phyloP scores from a whole-genome alignment of 2,888 invertebrate genomes.

The Hirtodrosophila confusa region DNA sequence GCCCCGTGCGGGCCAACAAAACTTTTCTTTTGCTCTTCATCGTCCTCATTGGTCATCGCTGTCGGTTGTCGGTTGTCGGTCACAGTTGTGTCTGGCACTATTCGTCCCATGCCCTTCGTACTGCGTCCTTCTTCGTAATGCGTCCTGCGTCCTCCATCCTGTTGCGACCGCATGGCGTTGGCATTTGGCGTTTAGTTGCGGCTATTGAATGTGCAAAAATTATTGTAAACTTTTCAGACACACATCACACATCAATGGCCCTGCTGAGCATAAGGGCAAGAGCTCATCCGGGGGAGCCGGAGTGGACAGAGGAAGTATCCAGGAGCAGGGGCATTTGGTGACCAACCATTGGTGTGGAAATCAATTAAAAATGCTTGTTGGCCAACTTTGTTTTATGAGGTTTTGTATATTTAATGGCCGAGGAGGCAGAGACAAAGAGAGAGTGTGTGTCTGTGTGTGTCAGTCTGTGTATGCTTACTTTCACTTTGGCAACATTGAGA shows the following conservation, averaged over 20 bases:
- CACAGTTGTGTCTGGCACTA: slow-evolving; percentile 69
- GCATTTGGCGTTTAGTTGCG: slow-evolving; percentile 78
- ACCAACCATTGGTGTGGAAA: slow-evolving; percentile 61
- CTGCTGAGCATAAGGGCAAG: slow-evolving; percentile 28
- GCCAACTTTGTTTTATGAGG: slow-evolving; percentile 69
- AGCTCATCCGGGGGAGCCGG: neutral
- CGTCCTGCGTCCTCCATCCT: slow-evolving; percentile 4
- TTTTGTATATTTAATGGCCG: slow-evolving; percentile 61
- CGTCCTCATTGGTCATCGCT: slow-evolving; percentile 59
- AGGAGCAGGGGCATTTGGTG: slow-evolving; percentile 15
- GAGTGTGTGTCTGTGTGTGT: neutral
- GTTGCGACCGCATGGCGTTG: slow-evolving; percentile 54
- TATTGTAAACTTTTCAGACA: slow-evolving; percentile 81
- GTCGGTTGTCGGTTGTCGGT: slow-evolving; percentile 58
- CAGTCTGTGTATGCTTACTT: slow-evolving; percentile 33
- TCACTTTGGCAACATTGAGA: slow-evolving; percentile 37
- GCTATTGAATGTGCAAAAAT: slow-evolving; percentile 77
- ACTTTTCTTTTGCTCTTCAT: slow-evolving; percentile 59
- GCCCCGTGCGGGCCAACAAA: slow-evolving; percentile 42
- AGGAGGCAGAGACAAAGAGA: slow-evolving; percentile 12
- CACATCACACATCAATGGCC: slow-evolving; percentile 59
- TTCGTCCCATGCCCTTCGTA: slow-evolving; percentile 19
- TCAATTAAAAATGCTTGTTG: slow-evolving; percentile 76
- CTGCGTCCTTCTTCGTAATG: neutral
- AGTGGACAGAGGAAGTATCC: neutral